Base-by-base conservation (phyloP, 2,113 vertebrate genomes). In the Callaeas wilsoni region DNA sequence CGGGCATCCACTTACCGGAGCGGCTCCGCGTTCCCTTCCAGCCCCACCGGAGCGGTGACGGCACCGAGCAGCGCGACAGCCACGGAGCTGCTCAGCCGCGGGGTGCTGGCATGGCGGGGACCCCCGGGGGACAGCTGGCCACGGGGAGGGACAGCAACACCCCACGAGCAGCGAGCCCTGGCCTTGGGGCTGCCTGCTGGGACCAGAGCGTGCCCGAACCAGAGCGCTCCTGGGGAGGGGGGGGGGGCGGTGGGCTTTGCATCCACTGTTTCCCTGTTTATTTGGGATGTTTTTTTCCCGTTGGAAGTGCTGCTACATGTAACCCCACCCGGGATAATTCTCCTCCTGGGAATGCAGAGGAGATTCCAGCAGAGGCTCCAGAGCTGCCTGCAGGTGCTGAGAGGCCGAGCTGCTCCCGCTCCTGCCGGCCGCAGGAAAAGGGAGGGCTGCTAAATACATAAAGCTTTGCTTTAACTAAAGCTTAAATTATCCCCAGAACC, bases 341-440 rank as follows among this genome's bases (percentile, higher is more conserved):
- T 16, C 42, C 27, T 13, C 2, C 14, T 22, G 71, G 68, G 20
- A 27, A n/a, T 21, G 55, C 0, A 0, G 60, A n/a, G 64, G 55
- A 55, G 26, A n/a, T 39, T 57, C 67, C 84, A 37, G 78, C 41
- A 95, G 68, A 81, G 62, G 55, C 68, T 64, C 37, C 65, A 26
- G 44, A 35, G 44, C 75, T 64, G 70, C 44, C 71, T 3, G 7
- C 44, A 50, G 83, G 29, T 4, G 1, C 39, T 2, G 1, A 12
- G 60, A 84, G 75, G 42, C 35, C 2, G 3, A 84, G 81, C 44
- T 71, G 70, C 10, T 60, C 32, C 39, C 0, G 0, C 63, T 68
- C 35, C 27, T 0, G 2, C 26, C 0, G 3, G 2, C 12, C 10
- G 2, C 4, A 1, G 78, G 56, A 53, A 56, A 82, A 25, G 9